Evolutionary conservation across 2,888 invertebrate genomes (phyloP), one percentile per base, ranked within the genome.

Genomic region (Dryocosmus kuriphilus): DNA sequence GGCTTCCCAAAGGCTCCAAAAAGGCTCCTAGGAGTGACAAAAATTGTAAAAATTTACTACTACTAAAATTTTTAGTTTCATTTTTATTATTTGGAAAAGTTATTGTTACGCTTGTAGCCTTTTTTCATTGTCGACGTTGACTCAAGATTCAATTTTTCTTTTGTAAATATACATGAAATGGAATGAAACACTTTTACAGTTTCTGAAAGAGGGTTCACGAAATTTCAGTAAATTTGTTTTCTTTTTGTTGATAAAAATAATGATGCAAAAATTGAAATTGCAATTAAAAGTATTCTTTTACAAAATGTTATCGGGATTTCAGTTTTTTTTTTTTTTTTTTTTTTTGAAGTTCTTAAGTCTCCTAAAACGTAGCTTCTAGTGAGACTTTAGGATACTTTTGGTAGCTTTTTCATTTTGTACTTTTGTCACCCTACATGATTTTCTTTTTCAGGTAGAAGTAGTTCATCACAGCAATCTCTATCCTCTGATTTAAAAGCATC

Each of bases 381-480:
- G 63, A 65, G 62, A 76, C 51, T 55, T 76, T 62, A 51, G 30
- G 51, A 76, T 65, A 76, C 55, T 55, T 60, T 60, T 60, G 38
- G 74, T 61, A 57, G 41, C 60, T 74, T 60, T 74, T 74, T 41
- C 41, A 57, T 41, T 41, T 38, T 46, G 60, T 46, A 19, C 46
- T 60, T 75, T 35, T 75, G 27, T 75, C 35, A 60, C n/a, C 19
- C 24, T 63, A 77, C 63, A 24, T 65, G 77, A 4, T 67, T 73
- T 75, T 67, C 24, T 51, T 55, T 77, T 67, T n/a, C 57, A 88
- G 86, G 65, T 74, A 67, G 71, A 74, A 85, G 87, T 77, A 67
- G 73, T 71, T 83, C 85, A 1, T 75, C 75, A 41, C 41, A 67
- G 16, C 19, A 74, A 35, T 6, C 60, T 32, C 57, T 71, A 24